phyloP scores from a whole-genome alignment of 2,797 vertebrate genomes.

The Lepus townsendii region DNA sequence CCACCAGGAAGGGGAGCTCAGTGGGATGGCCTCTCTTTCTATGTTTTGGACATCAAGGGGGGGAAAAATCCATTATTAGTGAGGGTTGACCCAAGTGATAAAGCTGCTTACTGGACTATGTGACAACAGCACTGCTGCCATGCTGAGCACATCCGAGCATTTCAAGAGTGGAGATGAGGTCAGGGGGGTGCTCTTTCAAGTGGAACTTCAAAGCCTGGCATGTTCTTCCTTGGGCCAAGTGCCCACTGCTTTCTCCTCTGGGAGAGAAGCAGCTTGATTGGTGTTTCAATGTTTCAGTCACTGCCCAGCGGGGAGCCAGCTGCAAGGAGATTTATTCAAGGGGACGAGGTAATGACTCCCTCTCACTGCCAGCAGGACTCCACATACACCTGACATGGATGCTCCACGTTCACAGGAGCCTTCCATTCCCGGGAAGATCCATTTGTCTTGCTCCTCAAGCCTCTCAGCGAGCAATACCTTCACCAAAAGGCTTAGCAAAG shows the following conservation, averaged over 20 bases:
- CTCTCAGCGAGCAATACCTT: not conserved
- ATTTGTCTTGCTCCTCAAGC: not conserved
- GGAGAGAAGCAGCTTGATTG: too few species aligned
- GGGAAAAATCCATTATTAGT: not conserved
- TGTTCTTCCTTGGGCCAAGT: too few species aligned
- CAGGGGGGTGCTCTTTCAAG: not conserved
- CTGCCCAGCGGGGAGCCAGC: not conserved
- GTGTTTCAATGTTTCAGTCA: not conserved
- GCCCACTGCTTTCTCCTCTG: not conserved
- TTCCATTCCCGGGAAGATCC: not conserved
- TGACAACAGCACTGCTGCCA: fast-evolving
- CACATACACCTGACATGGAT: not conserved
- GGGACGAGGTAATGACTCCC: constrained; percentile 20
- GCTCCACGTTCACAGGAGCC: not conserved
- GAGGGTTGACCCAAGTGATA: not conserved
- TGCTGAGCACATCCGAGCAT: too few species aligned
- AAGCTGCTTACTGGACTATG: not conserved
- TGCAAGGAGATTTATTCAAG: constrained; percentile 27
- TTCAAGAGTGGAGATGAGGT: too few species aligned
- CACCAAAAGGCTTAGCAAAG: not conserved
- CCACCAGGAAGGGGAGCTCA: not conserved
- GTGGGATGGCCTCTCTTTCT: not conserved
- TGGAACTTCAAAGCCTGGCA: not conserved
- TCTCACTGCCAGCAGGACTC: not conserved
- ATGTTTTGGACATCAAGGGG: not conserved